These are phyloP conservation scores for Enteromius treurensis DNA, from an alignment of 2,797 vertebrate species.

Conservation along the genomic window DNA sequence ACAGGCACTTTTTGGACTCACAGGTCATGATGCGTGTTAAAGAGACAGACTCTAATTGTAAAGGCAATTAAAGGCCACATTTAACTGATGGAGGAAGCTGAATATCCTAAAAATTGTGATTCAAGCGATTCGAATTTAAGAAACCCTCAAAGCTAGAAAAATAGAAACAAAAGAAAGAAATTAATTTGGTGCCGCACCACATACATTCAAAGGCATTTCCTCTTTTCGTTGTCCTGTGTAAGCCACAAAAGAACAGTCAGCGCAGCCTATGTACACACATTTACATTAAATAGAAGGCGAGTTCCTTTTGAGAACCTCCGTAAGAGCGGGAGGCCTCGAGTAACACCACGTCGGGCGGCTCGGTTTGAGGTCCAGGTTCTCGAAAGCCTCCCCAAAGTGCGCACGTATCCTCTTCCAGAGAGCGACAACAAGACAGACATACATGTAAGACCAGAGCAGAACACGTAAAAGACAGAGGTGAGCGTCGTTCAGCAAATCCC, in stretches of 20 bases:
- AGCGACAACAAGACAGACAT: constrained; percentile 40
- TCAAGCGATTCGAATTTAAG: neutral
- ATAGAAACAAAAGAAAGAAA: neutral
- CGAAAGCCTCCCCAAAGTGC: neutral
- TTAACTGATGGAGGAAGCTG: neutral
- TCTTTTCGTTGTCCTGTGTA: constrained; percentile 48
- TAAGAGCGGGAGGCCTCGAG: neutral
- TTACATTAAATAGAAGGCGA: constrained; percentile 79
- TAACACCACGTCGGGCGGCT: neutral
- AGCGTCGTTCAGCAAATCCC: constrained; percentile 1
- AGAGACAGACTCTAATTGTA: neutral
- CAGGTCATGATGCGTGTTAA: neutral
- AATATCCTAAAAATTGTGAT: neutral
- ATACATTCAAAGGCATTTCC: constrained; percentile 70
- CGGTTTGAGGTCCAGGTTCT: constrained; percentile 29
- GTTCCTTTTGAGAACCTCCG: constrained; percentile 15
- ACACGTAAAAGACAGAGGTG: constrained; percentile 25
- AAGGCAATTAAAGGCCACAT: neutral
- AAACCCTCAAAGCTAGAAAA: neutral
- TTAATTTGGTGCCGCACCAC: constrained; percentile 51
- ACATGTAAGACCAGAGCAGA: constrained; percentile 57
- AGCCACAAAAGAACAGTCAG: constrained; percentile 61
- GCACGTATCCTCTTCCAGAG: constrained; percentile 54
- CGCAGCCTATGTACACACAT: constrained; percentile 76
- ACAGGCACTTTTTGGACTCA: constrained; percentile 23